Conservation (phyloP, 2,113 vertebrate genomes). For the Myiozetetes cayanensis region DNA sequence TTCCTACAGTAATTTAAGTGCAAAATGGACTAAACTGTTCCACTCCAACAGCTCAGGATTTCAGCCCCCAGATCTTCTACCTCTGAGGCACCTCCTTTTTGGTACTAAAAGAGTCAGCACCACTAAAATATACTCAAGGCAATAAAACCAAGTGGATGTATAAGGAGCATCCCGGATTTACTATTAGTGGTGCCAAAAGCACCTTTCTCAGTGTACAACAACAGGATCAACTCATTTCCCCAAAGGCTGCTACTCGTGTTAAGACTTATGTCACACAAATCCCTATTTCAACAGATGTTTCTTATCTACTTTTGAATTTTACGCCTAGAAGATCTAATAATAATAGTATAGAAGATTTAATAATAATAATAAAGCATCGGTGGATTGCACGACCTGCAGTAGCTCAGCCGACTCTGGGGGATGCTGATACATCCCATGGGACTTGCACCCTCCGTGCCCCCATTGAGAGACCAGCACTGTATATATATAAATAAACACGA, state of each 20-base stretch:
- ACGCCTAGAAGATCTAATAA: not conserved
- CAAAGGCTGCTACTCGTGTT: accelerated
- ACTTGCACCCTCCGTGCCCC: accelerated
- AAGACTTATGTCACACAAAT: not conserved
- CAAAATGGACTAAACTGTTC: not conserved
- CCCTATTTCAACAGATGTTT: accelerated
- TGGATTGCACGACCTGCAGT: not conserved
- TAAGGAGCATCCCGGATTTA: not conserved
- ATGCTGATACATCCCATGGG: not conserved
- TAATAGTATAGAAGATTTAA: not conserved
- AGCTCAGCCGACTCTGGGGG: not conserved
- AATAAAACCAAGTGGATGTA: not conserved
- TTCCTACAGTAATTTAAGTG: not conserved
- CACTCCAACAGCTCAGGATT: not conserved
- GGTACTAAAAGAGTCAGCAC: not conserved
- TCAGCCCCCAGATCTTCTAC: not conserved
- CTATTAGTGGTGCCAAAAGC: not conserved
- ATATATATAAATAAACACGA: accelerated
- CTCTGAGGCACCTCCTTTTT: not conserved
- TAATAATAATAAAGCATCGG: not conserved
- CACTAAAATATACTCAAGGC: not conserved
- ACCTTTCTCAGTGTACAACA: not conserved
- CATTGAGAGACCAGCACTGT: accelerated
- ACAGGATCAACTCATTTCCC: not conserved
- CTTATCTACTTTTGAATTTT: not conserved